Conservation (phyloP, 2,113 vertebrate genomes). For the Pristiophorus japonicus region DNA sequence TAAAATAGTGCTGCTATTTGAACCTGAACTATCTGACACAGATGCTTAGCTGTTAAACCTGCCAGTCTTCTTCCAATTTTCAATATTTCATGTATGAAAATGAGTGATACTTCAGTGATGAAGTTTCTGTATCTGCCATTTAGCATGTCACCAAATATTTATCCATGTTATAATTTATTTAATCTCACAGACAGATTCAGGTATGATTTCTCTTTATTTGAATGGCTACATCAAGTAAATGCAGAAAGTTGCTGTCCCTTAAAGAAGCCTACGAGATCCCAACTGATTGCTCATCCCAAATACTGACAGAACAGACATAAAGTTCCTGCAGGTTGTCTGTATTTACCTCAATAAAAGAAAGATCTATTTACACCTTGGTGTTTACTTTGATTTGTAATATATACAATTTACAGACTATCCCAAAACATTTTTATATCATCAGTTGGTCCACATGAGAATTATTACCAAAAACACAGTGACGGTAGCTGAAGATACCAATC, state of each 20-base stretch:
- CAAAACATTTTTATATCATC: neutral
- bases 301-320: neutral
- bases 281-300: constrained; percentile 1
- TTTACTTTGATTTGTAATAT: neutral
- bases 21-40: neutral
- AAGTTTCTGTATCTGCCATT: neutral
- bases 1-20: neutral
- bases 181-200: neutral
- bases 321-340: neutral
- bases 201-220: neutral
- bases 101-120: neutral
- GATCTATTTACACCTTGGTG: neutral
- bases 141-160: neutral
- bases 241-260: neutral
- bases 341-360: constrained; percentile 35
- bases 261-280: constrained; percentile 2
- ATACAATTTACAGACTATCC: neutral
- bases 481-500: neutral
- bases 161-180: constrained; percentile 31
- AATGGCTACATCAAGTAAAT: neutral
- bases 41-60: neutral
- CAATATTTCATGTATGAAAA: neutral
- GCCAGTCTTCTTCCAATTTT: neutral
- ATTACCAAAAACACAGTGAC: too few species aligned
- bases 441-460: neutral